Base-by-base conservation (phyloP, 2,888 invertebrate genomes). In the Drosophila multiciliata region DNA sequence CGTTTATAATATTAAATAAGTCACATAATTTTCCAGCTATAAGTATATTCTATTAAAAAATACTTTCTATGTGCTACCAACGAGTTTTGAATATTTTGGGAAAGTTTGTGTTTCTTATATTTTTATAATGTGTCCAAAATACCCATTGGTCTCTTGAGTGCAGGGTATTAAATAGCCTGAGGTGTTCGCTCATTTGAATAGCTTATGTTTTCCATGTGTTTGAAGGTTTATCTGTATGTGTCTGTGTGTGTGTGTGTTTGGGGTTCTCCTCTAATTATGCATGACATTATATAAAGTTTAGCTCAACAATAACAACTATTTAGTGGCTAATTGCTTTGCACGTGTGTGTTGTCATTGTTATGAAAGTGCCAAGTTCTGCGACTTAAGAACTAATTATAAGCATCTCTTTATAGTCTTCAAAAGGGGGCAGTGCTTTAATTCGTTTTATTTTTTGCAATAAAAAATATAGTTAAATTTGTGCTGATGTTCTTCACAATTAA, bases 261-360 rank as follows among this genome's bases (percentile, higher is more conserved):
- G 38, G 60, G 20, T 40, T 70, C 52, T 55, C 40, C 74, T 72
- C 80, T 88, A 87, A 90, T 87, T 88, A 90, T 75, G 77, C 73
- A 76, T 85, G 79, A 76, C 80, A 86, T 88, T 88, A 88, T 80
- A 76, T 80, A 88, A 83, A 88, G 87, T 88, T 87, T 87, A 87
- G 69, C 86, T 76, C 75, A 87, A 86, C 90, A 89, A 87, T 89
- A 87, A 75, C 62, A 89, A 87, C 90, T 89, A 87, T 89, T 87
- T 87, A 87, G 81, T 59, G 58, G 79, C 90, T 87, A 87, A 89
- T 87, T 85, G 89, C 61, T 74, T 58, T 66, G 50, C 11, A 42
- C 36, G 33, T 53, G 26, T 60, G 38, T 52, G 20, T 35, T 49
- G n/a, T 23, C 26, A 38, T 52, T 57, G 42, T 1, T 9, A 29